Conservation (phyloP, 2,113 vertebrate genomes). For the Turdus rufiventris region DNA sequence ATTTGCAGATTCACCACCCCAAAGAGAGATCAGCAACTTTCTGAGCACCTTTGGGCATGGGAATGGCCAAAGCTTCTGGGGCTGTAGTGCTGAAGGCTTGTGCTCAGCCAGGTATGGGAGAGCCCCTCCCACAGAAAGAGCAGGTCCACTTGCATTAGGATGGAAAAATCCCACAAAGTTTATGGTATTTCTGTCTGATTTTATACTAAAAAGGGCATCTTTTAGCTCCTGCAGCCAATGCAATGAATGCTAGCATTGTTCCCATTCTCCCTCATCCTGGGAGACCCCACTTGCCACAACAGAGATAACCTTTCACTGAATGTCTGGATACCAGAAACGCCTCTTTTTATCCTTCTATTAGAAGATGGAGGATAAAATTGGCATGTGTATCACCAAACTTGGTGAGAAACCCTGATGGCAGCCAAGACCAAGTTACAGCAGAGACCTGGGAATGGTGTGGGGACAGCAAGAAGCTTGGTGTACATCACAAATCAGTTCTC, state of each 20-base stretch:
- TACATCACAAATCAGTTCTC: neutral
- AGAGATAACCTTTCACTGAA: neutral
- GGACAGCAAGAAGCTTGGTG: rapidly evolving
- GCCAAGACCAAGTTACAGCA: neutral
- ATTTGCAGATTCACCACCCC: neutral
- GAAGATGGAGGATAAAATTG: neutral
- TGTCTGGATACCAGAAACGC: neutral
- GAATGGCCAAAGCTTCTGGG: neutral
- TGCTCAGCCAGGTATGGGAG: neutral
- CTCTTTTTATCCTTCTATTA: neutral
- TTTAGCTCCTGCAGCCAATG: neutral
- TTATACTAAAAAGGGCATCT: neutral
- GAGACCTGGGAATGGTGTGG: neutral
- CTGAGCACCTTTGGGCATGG: neutral
- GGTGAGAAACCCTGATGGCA: neutral
- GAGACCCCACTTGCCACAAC: neutral
- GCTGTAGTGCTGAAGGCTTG: neutral
- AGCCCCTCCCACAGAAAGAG: neutral
- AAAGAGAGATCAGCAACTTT: neutral
- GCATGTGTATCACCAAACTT: neutral
- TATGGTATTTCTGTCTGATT: neutral
- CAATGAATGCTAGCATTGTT: neutral
- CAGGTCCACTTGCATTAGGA: neutral
- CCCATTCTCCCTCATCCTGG: neutral
- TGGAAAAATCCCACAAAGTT: neutral